These are phyloP conservation scores for Calypte anna DNA, from an alignment of 2,113 vertebrate species.

Conservation along the genomic window DNA sequence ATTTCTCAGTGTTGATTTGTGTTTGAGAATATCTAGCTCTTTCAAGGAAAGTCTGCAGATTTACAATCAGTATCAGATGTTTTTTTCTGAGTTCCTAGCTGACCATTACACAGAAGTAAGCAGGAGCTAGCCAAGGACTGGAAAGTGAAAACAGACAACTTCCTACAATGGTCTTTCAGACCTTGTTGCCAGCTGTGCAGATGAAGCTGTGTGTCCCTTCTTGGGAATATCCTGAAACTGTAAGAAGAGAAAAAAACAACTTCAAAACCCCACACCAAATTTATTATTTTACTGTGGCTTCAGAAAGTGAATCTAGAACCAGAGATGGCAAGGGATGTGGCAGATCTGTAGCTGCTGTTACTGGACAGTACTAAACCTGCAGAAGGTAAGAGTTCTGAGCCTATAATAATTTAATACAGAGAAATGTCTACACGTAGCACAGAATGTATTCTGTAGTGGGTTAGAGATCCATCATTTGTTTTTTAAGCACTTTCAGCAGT, in stretches of 20 bases:
- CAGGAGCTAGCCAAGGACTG: background rate
- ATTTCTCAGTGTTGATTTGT: background rate
- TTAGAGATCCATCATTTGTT: background rate
- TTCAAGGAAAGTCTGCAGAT: background rate
- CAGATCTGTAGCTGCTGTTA: background rate
- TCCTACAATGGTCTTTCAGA: background rate
- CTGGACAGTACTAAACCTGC: background rate
- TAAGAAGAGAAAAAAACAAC: background rate
- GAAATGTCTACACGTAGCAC: background rate
- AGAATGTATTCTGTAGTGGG: background rate
- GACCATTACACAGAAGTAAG: background rate
- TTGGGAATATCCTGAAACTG: background rate
- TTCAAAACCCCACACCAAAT: rapidly evolving
- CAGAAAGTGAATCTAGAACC: background rate
- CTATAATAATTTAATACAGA: background rate
- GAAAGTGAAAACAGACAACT: background rate
- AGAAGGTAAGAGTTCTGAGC: background rate
- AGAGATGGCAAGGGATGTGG: background rate
- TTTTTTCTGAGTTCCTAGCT: background rate
- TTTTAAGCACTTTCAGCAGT: background rate
- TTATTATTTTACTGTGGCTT: background rate
- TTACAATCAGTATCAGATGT: background rate
- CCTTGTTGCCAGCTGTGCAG: background rate
- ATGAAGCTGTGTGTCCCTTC: background rate
- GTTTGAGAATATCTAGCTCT: background rate